Conservation (phyloP, 2,113 vertebrate species). For the Crocuta crocuta region DNA sequence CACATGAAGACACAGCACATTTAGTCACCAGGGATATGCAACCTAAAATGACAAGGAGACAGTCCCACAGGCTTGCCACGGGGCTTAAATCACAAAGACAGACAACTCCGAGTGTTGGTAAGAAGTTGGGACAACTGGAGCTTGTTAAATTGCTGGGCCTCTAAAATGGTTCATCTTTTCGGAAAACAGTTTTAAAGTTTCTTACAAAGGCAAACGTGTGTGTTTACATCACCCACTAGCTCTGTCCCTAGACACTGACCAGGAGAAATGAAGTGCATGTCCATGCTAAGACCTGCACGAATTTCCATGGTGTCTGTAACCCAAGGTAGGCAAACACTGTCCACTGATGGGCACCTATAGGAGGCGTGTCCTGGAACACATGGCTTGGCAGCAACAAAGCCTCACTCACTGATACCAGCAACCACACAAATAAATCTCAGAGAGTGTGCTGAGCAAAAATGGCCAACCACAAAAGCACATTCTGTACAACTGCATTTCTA, state of each 20-base stretch:
- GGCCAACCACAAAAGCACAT: neutral
- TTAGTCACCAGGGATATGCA: neutral
- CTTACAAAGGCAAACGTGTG: neutral
- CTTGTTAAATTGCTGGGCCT: neutral
- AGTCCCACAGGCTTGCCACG: neutral
- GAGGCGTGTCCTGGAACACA: no score
- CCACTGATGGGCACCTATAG: no score
- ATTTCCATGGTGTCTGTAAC: neutral
- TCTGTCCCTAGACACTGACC: neutral
- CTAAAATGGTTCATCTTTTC: neutral
- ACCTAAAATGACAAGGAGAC: neutral
- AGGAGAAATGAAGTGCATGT: no score
- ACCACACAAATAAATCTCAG: neutral
- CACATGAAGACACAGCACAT: neutral
- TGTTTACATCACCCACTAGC: neutral
- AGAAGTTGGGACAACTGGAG: neutral
- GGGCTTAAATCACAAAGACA: neutral
- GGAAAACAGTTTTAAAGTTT: neutral
- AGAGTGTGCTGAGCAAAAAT: neutral
- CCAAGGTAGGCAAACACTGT: no score
- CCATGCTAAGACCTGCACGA: neutral
- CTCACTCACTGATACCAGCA: neutral
- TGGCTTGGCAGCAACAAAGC: neutral
- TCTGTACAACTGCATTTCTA: no score
- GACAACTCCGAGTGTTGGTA: neutral